Base-by-base conservation (phyloP, 2,888 invertebrate species). In the Lithodes maja region DNA sequence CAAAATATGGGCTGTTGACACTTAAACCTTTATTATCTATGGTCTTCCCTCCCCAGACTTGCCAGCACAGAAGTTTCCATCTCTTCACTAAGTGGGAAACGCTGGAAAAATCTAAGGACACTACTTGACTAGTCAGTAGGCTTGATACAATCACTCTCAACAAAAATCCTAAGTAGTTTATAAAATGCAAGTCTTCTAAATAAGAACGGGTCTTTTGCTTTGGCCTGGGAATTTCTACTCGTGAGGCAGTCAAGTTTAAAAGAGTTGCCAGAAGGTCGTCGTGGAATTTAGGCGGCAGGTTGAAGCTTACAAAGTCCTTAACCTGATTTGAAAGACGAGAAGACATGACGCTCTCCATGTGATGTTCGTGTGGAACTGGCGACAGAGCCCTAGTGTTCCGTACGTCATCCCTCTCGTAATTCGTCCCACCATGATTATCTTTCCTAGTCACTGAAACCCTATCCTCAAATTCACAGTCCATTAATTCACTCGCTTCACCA, bases 131-230 rank as follows among this genome's bases (percentile, higher is more conserved):
- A 2, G 74, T 85, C 69, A 89, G n/a, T 12, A 89, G 52, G 75
- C 88, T 80, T 61, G 68, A 68, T 68, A 89, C 17, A 15, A 68
- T 74, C 54, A 85, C 61, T 49, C 77, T 85, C 15, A 89, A 17
- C 2, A 85, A 81, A 74, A 89, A 89, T n/a, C 85, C 84, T 15
- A 89, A 53, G 7, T 53, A 80, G 17, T 80, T 85, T 2, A 89
- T 71, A 54, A 89, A 89, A 53, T 89, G 68, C 61, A 89, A 68
- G 78, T 89, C 85, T 75, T 89, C 88, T 55, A 85, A 84, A 85
- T 75, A 89, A n/a, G 68, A 17, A 3, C 88, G 81, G 15, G 81
- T 12, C 49, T 89, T 89, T 68, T 89, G 85, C 68, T 81, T 89
- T 68, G 88, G 81, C 75, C 88, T 81, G 3, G 88, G 88, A 12